phyloP scores from a whole-genome alignment of 2,888 invertebrate genomes.

The Lasioglossum pauxillum region DNA sequence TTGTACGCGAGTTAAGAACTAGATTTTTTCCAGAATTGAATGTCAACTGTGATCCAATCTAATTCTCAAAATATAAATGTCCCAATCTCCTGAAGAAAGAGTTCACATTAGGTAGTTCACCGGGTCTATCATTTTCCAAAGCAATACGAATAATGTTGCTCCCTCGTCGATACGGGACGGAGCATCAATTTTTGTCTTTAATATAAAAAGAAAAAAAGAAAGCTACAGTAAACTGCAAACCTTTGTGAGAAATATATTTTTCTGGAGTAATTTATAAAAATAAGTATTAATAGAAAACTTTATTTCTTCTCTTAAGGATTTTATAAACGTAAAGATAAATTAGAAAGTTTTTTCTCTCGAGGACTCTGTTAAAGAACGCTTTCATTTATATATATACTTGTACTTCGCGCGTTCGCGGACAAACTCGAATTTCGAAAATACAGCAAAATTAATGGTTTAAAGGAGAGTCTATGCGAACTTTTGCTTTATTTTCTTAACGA shows the following conservation, averaged over 20 bases:
- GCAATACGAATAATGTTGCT: background rate
- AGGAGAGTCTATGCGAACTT: background rate
- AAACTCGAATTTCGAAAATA: background rate
- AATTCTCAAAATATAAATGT: background rate
- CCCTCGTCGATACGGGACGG: background rate
- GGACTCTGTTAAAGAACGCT: background rate
- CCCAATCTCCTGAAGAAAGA: background rate
- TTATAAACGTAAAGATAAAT: background rate
- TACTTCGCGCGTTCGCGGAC: background rate
- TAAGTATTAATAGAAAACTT: background rate
- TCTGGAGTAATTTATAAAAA: conserved; percentile 5
- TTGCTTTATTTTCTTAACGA: background rate
- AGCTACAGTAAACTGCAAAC: conserved; percentile 2
- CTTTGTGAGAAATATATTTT: conserved; percentile 6
- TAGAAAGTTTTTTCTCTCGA: background rate
- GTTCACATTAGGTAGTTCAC: background rate
- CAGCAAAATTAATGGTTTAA: background rate
- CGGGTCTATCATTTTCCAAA: background rate
- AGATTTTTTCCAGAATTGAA: background rate
- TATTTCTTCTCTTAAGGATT: conserved; percentile 1
- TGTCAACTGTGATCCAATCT: background rate
- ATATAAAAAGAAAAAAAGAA: background rate
- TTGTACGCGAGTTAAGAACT: background rate
- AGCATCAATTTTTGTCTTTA: background rate
- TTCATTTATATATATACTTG: background rate